A percentile compares a stretch with the other conserved stretches of the same genome.
phyloP scores from a whole-genome alignment of 2,113 vertebrate genomes.

The Mohoua ochrocephala region DNA sequence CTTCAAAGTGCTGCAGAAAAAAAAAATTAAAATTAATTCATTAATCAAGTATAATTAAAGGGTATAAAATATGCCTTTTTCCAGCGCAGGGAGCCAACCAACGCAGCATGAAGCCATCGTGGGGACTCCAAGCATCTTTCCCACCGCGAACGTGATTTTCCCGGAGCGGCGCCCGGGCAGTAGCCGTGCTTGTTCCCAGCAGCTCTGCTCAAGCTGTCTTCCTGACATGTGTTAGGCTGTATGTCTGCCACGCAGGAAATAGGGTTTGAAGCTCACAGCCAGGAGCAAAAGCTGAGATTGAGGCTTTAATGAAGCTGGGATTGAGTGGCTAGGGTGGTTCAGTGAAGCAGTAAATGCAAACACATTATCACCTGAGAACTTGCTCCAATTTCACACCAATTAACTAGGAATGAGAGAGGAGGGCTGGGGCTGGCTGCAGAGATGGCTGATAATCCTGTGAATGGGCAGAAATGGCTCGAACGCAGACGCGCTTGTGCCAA shows the following conservation, averaged over 20 bases:
- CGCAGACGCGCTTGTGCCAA: conserved; percentile 2
- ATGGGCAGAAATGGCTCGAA: conserved; percentile 45
- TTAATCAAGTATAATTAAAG: conserved; percentile 61
- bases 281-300: conserved; percentile 58
- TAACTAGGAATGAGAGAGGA: conserved; percentile 72
- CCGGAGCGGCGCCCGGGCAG: not conserved
- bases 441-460: conserved; percentile 61
- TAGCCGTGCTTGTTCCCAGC: conserved; percentile 6
- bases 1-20: conserved; percentile 47
- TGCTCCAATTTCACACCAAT: conserved; percentile 76
- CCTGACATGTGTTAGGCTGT: conserved; percentile 53
- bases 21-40: conserved; percentile 43
- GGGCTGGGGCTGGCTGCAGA: conserved; percentile 58
- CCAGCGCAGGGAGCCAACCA: not conserved
- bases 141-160: not conserved
- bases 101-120: not conserved
- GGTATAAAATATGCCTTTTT: conserved; percentile 31
- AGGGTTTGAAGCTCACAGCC: conserved; percentile 69
- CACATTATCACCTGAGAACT: conserved; percentile 78
- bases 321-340: conserved; percentile 62
- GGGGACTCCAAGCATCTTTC: conserved; percentile 9
- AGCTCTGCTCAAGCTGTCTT: conserved; percentile 38
- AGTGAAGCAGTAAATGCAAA: conserved; percentile 77
- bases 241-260: conserved; percentile 68
- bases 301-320: conserved; percentile 71